Conservation (phyloP, 2,113 vertebrate genomes). For the Eubucco bourcierii region DNA sequence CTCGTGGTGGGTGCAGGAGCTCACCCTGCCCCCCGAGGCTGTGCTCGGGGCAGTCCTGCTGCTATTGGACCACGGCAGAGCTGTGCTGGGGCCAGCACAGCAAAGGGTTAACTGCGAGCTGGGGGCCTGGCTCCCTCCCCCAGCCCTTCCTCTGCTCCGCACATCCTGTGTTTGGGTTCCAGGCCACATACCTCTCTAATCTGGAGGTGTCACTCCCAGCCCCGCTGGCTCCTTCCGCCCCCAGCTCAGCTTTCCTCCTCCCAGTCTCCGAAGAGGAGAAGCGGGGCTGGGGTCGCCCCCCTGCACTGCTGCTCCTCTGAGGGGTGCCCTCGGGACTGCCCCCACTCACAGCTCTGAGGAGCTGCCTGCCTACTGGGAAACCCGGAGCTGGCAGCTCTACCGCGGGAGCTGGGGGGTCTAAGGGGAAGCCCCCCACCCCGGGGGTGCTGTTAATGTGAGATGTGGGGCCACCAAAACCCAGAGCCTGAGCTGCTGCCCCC, state of each 20-base stretch:
- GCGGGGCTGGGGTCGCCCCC: background rate
- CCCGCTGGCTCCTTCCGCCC: constrained; percentile 68
- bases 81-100: background rate
- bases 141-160: constrained; percentile 70
- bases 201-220: constrained; percentile 69
- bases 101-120: constrained; percentile 71
- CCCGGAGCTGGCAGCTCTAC: background rate
- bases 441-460: background rate
- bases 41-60: background rate
- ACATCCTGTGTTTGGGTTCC: constrained; percentile 81
- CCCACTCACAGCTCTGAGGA: background rate
- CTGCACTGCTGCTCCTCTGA: background rate
- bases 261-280: background rate
- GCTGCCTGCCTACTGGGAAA: background rate
- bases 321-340: background rate
- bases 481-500: background rate
- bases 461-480: background rate
- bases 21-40: background rate
- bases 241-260: constrained; percentile 45
- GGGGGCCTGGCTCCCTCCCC: constrained; percentile 41
- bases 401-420: background rate
- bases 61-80: background rate
- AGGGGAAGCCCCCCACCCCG: background rate
- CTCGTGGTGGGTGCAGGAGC: background rate
- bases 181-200: constrained; percentile 80